phyloP scores from a whole-genome alignment of 2,797 vertebrate species.

The Hemibagrus guttatus region DNA sequence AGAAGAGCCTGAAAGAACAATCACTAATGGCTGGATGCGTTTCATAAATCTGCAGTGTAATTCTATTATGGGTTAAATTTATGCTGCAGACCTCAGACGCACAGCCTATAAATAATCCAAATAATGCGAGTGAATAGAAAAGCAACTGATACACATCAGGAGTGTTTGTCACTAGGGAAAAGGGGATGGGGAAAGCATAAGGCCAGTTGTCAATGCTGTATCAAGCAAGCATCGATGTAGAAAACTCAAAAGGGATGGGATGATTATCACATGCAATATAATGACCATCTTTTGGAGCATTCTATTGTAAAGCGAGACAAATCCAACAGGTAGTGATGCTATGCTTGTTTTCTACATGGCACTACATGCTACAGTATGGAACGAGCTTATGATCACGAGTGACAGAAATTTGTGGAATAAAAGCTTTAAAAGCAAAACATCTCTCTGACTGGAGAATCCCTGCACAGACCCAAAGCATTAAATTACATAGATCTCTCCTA shows the following conservation, averaged over 20 bases:
- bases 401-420: not conserved
- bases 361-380: not conserved
- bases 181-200: conserved; percentile 6
- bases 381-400: not conserved
- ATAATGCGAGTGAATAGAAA: conserved; percentile 37
- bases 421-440: not conserved
- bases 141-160: conserved; percentile 16
- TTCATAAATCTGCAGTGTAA: conserved; percentile 47
- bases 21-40: conserved; percentile 46
- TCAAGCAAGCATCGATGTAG: not conserved
- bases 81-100: conserved; percentile 37
- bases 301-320: not conserved
- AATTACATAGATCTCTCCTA: not conserved
- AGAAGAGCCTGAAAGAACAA: conserved; percentile 23
- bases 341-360: not conserved
- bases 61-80: conserved; percentile 51
- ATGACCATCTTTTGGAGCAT: not conserved
- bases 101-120: conserved; percentile 54
- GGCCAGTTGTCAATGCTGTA: not conserved
- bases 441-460: not conserved
- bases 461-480: not conserved
- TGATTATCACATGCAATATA: not conserved
- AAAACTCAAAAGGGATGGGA: not conserved
- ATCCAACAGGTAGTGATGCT: not conserved
- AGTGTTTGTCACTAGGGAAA: conserved; percentile 2